A percentile compares a stretch with the other conserved stretches of the same genome.
These are phyloP conservation scores for Sarcophaga bullata DNA, from an alignment of 1,140 invertebrate genomes.

Conservation along the genomic window DNA sequence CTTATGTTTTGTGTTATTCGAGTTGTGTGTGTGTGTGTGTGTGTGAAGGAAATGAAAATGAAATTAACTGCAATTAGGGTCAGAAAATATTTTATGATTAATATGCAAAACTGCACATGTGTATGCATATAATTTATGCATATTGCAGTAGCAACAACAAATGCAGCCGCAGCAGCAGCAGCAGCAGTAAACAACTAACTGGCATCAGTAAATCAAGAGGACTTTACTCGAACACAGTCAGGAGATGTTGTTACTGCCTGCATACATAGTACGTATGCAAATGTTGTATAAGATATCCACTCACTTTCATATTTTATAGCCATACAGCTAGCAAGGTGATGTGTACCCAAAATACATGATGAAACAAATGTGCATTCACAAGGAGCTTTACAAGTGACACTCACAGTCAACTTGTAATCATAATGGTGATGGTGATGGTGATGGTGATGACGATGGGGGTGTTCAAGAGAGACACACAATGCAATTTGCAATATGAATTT, in stretches of 20 bases:
- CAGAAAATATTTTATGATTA: slow-evolving; percentile 37
- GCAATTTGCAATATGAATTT: background rate
- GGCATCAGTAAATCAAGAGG: background rate
- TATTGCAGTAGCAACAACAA: background rate
- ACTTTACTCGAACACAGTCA: background rate
- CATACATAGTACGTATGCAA: background rate
- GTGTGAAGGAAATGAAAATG: slow-evolving; percentile 11
- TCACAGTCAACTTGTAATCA: background rate
- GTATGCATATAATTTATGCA: slow-evolving; percentile 20
- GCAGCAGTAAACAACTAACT: background rate
- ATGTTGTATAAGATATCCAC: background rate
- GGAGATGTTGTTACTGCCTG: background rate
- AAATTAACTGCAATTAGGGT: slow-evolving; percentile 41
- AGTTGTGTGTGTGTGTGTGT: background rate
- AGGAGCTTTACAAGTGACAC: background rate
- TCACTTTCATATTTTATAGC: background rate
- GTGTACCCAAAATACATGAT: background rate
- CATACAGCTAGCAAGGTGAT: background rate
- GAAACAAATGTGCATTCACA: slow-evolving; percentile 8
- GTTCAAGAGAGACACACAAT: background rate
- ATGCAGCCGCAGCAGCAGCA: background rate
- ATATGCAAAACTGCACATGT: slow-evolving; percentile 31
- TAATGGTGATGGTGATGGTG: background rate
- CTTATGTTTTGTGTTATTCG: no score
- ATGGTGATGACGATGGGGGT: background rate